These are phyloP conservation scores for Uria aalge DNA, from an alignment of 2,113 vertebrate genomes.

Conservation along the genomic window DNA sequence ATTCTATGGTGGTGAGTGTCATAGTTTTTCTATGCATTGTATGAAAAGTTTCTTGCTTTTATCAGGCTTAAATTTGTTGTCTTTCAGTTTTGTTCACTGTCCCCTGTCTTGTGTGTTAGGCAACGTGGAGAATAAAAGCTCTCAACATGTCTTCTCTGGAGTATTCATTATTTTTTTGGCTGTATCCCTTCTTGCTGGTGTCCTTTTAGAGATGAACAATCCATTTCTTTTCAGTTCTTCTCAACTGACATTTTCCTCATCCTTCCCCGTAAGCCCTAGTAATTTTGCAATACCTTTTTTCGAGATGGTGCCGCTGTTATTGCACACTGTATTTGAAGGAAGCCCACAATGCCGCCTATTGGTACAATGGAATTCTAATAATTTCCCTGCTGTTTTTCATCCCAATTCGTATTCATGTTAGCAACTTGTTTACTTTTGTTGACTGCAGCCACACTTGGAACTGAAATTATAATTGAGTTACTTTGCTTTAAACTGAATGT, in stretches of 20 bases:
- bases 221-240: not conserved
- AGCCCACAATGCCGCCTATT: not conserved
- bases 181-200: not conserved
- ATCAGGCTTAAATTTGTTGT: not conserved
- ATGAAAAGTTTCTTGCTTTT: not conserved
- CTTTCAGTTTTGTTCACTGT: not conserved
- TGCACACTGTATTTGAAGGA: not conserved
- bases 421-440: not conserved
- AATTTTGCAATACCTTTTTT: not conserved
- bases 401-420: not conserved
- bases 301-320: not conserved
- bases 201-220: not conserved
- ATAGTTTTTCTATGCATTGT: not conserved
- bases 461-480: not conserved
- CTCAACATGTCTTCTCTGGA: not conserved
- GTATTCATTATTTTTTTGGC: not conserved
- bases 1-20: not conserved
- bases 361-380: not conserved
- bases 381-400: conserved; percentile 16
- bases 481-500: not conserved
- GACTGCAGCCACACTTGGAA: not conserved
- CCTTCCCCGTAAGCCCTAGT: not conserved
- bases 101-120: not conserved
- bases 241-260: not conserved
- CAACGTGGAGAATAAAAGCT: not conserved